Evolutionary conservation across 2,797 vertebrate species (phyloP).

Genomic region (Nyctibius grandis): DNA sequence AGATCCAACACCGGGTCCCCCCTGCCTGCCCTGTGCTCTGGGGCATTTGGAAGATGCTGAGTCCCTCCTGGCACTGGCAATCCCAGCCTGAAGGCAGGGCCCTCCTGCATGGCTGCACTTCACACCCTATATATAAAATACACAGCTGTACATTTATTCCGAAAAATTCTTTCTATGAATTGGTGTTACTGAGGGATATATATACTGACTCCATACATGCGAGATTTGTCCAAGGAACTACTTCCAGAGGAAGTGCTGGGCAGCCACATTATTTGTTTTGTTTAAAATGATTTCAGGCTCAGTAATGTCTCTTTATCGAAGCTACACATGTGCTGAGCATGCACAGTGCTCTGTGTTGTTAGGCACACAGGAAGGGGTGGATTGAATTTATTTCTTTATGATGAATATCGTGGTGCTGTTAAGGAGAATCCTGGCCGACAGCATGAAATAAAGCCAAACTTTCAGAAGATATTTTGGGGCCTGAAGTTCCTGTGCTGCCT

Average conservation of each 20-base stretch:
- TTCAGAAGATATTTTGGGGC: neutral
- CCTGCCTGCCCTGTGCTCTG: neutral
- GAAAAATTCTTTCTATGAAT: neutral
- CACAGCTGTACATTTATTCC: neutral
- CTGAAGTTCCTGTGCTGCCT: conserved; percentile 10
- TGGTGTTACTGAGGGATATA: neutral
- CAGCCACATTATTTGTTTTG: conserved; percentile 60
- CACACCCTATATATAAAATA: conserved; percentile 10
- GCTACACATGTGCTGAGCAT: conserved; percentile 37
- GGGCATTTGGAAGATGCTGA: neutral
- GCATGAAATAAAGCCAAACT: conserved; percentile 10
- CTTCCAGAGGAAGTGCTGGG: conserved; percentile 55
- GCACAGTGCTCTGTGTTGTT: neutral
- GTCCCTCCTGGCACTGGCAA: neutral
- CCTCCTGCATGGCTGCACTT: neutral
- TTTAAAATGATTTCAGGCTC: conserved; percentile 48
- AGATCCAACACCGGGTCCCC: too few species aligned
- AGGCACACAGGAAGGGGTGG: conserved; percentile 23
- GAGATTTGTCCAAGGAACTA: conserved; percentile 23
- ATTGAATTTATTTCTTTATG: conserved; percentile 55
- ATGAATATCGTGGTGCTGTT: neutral
- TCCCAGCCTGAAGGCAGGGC: neutral
- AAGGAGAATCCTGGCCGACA: conserved; percentile 9
- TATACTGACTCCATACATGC: neutral
- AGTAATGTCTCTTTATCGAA: conserved; percentile 52